phyloP scores from a whole-genome alignment of 2,888 invertebrate species.

The Epinotia nisella region DNA sequence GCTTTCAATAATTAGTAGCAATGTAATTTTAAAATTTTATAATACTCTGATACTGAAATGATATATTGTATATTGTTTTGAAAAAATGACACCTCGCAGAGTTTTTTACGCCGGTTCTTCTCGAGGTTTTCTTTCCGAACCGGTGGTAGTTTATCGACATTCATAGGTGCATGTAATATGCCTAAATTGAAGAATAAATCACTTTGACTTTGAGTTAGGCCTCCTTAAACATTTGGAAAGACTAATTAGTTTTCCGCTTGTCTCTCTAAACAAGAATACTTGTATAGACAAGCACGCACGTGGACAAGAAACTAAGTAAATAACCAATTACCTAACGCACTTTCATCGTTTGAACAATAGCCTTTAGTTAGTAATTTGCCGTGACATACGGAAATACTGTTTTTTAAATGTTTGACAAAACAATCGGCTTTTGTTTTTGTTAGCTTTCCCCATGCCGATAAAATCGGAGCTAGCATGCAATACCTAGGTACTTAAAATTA shows the following conservation, averaged over 20 bases:
- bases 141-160: too few relatives aligned
- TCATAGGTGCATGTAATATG: too few relatives aligned
- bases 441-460: conserved; percentile 27
- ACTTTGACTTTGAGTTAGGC: too few relatives aligned
- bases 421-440: conserved; percentile 33
- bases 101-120: too few relatives aligned
- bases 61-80: too few relatives aligned
- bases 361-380: conserved; percentile 12
- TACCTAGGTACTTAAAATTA: too few relatives aligned
- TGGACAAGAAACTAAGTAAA: conserved; percentile 31
- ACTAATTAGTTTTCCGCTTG: background rate
- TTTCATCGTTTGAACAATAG: conserved; percentile 26
- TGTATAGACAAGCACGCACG: conserved; percentile 1
- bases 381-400: conserved; percentile 21
- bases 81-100: too few relatives aligned
- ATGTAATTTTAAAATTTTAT: too few relatives aligned
- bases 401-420: conserved; percentile 22
- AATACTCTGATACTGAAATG: too few relatives aligned
- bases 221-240: background rate
- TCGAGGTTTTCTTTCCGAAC: too few relatives aligned
- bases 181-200: too few relatives aligned
- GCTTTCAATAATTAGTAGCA: too few relatives aligned
- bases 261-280: conserved; percentile 11
- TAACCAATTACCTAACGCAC: conserved; percentile 26
- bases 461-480: background rate